Evolutionary conservation across 2,888 invertebrate species (phyloP).

Genomic region (Caenorhabditis virilis): DNA sequence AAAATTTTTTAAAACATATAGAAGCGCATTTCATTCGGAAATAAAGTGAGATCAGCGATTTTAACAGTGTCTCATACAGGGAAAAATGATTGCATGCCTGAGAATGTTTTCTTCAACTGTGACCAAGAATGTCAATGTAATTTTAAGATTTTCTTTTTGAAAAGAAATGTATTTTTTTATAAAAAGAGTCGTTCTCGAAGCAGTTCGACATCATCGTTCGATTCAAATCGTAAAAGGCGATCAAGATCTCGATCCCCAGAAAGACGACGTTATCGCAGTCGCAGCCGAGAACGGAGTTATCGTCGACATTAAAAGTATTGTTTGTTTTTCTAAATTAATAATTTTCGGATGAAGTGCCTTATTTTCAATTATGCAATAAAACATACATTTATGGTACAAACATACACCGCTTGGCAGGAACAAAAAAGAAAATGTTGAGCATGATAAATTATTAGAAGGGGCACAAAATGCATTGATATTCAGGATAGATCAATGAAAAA

Average conservation of each 20-base stretch:
- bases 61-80: too few relatives aligned
- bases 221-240: constrained; percentile 2
- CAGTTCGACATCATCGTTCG: constrained; percentile 8
- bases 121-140: too few relatives aligned
- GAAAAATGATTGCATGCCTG: too few relatives aligned
- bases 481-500: too few relatives aligned
- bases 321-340: not conserved
- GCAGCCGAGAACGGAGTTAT: constrained; percentile 20
- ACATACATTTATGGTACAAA: too few relatives aligned
- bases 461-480: too few relatives aligned
- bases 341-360: not conserved
- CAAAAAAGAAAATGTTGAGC: constrained; percentile 9
- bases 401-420: not conserved
- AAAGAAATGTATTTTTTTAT: constrained; percentile 8
- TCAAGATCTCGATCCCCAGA: constrained; percentile 2
- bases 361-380: not conserved
- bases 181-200: constrained; percentile 25
- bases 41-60: too few relatives aligned
- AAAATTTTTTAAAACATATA: too few relatives aligned
- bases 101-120: too few relatives aligned
- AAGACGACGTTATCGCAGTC: constrained; percentile 6
- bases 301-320: constrained; percentile 6
- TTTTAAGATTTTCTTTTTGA: too few relatives aligned
- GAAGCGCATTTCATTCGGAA: too few relatives aligned
- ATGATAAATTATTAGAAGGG: too few relatives aligned